Evolutionary conservation across 2,113 vertebrate species (phyloP).

Genomic region (Asarcornis scutulata): DNA sequence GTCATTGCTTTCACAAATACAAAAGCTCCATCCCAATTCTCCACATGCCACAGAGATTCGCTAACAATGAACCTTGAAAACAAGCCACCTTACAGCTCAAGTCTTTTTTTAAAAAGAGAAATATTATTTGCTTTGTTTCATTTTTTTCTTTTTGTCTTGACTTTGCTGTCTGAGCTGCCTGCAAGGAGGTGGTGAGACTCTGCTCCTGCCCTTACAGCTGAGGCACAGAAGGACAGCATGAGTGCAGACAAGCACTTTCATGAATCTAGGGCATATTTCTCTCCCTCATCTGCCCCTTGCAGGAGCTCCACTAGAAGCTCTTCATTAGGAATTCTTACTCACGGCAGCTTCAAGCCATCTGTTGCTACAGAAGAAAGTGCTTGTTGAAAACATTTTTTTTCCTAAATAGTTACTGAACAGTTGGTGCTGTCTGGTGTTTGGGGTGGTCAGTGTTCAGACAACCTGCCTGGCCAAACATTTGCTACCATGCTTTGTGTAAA

Average conservation of each 20-base stretch:
- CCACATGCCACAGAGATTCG: background rate
- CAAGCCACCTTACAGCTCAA: background rate
- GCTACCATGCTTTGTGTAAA: background rate
- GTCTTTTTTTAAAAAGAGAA: background rate
- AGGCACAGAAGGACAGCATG: background rate
- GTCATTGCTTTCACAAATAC: background rate
- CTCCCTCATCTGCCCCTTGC: background rate
- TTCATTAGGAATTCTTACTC: background rate
- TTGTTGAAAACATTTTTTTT: background rate
- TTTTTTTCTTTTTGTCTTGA: background rate
- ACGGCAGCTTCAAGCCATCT: background rate
- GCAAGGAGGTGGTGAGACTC: background rate
- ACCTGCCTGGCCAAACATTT: background rate
- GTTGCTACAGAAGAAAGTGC: conserved; percentile 3
- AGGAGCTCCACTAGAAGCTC: background rate
- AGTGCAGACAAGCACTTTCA: background rate
- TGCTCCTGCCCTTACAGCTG: background rate
- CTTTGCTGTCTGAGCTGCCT: background rate
- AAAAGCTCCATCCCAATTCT: background rate
- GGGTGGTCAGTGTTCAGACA: background rate
- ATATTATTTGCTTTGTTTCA: background rate
- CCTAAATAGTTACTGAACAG: background rate
- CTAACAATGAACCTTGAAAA: background rate
- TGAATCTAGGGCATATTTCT: background rate
- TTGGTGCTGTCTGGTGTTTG: conserved; percentile 1